A percentile compares a stretch with the other conserved stretches of the same genome.
These are phyloP conservation scores for Bombus superbus DNA, from an alignment of 1,140 invertebrate genomes.

Conservation along the genomic window DNA sequence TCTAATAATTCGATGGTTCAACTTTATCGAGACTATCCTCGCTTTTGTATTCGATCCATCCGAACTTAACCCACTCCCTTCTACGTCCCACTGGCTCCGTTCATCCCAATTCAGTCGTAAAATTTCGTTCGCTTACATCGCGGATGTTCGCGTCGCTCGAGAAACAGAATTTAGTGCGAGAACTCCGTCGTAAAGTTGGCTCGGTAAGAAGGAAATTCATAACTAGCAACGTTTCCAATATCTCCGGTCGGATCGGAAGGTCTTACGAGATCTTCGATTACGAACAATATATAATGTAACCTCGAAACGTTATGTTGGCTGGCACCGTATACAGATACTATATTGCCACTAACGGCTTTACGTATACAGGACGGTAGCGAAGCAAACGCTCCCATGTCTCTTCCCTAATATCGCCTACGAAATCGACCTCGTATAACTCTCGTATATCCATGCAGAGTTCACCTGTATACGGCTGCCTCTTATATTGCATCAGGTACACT, in stretches of 20 bases:
- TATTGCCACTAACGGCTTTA: constrained; percentile 81
- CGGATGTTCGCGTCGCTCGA: constrained; percentile 47
- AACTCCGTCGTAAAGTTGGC: constrained; percentile 34
- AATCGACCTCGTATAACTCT: constrained; percentile 68
- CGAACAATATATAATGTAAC: constrained; percentile 66
- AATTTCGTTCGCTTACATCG: constrained; percentile 39
- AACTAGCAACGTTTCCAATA: constrained; percentile 58
- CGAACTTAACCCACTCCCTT: background rate
- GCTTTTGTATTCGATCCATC: background rate
- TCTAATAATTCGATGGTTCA: constrained; percentile 39
- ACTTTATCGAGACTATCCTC: constrained; percentile 15
- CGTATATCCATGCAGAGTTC: constrained; percentile 68
- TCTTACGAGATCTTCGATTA: constrained; percentile 66
- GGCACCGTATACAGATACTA: constrained; percentile 66
- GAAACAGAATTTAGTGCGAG: constrained; percentile 48
- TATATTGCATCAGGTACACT: constrained; percentile 40
- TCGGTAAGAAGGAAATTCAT: constrained; percentile 45
- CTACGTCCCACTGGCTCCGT: too few species aligned
- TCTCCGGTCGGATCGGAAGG: constrained; percentile 53
- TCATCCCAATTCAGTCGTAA: constrained; percentile 25
- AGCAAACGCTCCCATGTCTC: constrained; percentile 70
- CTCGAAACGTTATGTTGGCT: constrained; percentile 65
- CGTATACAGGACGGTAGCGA: constrained; percentile 72
- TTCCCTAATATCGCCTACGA: constrained; percentile 73
- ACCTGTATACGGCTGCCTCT: constrained; percentile 45